phyloP scores from a whole-genome alignment of 2,888 invertebrate species.

The Nomada goodeniana region DNA sequence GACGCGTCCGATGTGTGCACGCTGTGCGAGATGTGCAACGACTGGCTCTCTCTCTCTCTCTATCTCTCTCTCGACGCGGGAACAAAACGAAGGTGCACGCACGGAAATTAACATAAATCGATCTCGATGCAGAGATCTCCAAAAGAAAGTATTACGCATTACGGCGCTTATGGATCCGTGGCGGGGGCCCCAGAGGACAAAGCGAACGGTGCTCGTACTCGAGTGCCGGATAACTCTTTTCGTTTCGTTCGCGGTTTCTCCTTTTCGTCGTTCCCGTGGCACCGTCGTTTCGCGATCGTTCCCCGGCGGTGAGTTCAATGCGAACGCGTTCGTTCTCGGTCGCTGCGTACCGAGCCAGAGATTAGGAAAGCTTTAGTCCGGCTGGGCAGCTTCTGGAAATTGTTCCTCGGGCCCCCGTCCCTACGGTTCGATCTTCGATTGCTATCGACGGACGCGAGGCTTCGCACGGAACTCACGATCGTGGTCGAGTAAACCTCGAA shows the following conservation, averaged over 20 bases:
- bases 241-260: too few species aligned
- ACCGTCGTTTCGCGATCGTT: too few species aligned
- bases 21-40: constrained; percentile 32
- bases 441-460: constrained; percentile 12
- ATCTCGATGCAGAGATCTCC: constrained; percentile 71
- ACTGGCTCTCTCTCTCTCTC: neutral
- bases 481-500: constrained; percentile 17
- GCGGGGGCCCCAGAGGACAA: constrained; percentile 59
- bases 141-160: constrained; percentile 74
- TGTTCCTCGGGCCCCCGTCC: constrained; percentile 17
- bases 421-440: constrained; percentile 19
- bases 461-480: constrained; percentile 18
- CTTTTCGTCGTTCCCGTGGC: neutral
- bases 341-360: neutral
- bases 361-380: constrained; percentile 3
- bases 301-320: too few species aligned
- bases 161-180: constrained; percentile 59
- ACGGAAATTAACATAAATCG: constrained; percentile 76
- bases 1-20: constrained; percentile 3
- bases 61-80: constrained; percentile 29
- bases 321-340: too few species aligned
- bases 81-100: constrained; percentile 61
- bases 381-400: constrained; percentile 2
- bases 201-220: constrained; percentile 38
- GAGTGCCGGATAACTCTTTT: constrained; percentile 3